Evolutionary conservation across 1,140 invertebrate genomes (phyloP), one percentile per base, ranked within the genome.

Genomic region (Ips nitidus): DNA sequence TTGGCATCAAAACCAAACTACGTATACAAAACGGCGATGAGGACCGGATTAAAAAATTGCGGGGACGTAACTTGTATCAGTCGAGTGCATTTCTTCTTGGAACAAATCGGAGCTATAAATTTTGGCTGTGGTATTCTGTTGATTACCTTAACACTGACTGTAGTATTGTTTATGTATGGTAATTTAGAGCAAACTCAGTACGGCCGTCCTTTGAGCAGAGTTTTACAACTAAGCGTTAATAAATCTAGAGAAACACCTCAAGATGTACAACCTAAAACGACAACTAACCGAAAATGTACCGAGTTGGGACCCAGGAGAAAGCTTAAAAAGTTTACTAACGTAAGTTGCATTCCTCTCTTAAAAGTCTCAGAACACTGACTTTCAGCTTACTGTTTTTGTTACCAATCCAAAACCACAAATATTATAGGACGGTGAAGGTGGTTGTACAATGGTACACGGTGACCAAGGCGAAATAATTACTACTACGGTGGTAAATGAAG

Each of bases 31-130:
- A 87, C 86, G 5, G 80, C 82, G 2, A 84, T 85, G 7, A 75
- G 86, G 70, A 76, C 82, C 66, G 86, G 86, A 39, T 78, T 88
- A 66, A 87, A 85, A 78, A 84, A 87, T 73, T 87, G 86, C 78
- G 87, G 87, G 1, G 87, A 88, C 81, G 86, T 87, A 2, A 88
- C 88, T 77, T 84, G 84, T 73, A 87, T 88, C 65, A 85, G 87
- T 1, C 78, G 85, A 66, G 84, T 89, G 43, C 87, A 89, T 80
- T 78, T 82, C 47, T 87, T 86, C 73, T 78, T 89, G 7, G 88
- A 89, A 78, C 83, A 86, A 76, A 84, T 84, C 73, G 88, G 87
- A 37, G 87, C 84, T 40, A 89, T 89, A 61, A 89, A 89, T 79
- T 88, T 87, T 83, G 84, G 84, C 39, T 88, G 87, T 81, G 82